Percentiles rank a stretch among this genome's conserved stretches.
phyloP scores from a whole-genome alignment of 2,113 vertebrate genomes.

The Pogonocichla stellata region DNA sequence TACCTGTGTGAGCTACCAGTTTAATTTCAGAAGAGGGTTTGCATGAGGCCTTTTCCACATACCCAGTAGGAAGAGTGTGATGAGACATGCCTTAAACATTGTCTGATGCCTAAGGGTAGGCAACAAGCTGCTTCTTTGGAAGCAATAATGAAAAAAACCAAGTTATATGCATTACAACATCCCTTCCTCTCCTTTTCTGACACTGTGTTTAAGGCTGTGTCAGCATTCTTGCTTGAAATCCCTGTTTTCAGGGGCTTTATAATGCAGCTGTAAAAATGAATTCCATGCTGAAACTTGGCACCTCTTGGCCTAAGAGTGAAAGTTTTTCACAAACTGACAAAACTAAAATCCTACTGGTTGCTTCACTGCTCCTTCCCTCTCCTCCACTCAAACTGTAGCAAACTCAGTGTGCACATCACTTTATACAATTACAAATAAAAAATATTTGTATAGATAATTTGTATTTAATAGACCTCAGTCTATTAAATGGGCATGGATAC shows the following conservation, averaged over 20 bases:
- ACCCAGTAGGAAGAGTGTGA: constrained; percentile 68
- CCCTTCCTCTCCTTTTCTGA: constrained; percentile 30
- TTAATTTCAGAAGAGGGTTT: constrained; percentile 55
- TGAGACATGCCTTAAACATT: constrained; percentile 74
- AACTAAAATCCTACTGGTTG: constrained; percentile 24
- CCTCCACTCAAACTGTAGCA: constrained; percentile 11
- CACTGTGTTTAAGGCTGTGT: constrained; percentile 50
- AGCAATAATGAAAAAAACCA: constrained; percentile 71
- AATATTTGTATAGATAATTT: neutral
- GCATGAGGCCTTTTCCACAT: constrained; percentile 53
- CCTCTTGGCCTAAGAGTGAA: constrained; percentile 47
- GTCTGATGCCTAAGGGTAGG: constrained; percentile 70
- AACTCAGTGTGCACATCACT: neutral
- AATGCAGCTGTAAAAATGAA: constrained; percentile 69
- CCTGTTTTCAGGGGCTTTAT: constrained; percentile 49
- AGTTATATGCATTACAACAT: constrained; percentile 53
- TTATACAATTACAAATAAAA: constrained; percentile 39
- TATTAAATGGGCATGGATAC: neutral
- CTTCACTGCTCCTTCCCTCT: neutral
- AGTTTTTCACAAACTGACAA: constrained; percentile 56
- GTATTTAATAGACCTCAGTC: neutral
- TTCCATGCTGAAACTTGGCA: constrained; percentile 67
- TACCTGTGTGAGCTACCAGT: constrained; percentile 49
- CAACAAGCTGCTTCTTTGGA: constrained; percentile 73
- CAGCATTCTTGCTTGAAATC: constrained; percentile 62